Evolutionary conservation across 2,888 invertebrate species (phyloP).

Genomic region (Rhodophaea formosa): DNA sequence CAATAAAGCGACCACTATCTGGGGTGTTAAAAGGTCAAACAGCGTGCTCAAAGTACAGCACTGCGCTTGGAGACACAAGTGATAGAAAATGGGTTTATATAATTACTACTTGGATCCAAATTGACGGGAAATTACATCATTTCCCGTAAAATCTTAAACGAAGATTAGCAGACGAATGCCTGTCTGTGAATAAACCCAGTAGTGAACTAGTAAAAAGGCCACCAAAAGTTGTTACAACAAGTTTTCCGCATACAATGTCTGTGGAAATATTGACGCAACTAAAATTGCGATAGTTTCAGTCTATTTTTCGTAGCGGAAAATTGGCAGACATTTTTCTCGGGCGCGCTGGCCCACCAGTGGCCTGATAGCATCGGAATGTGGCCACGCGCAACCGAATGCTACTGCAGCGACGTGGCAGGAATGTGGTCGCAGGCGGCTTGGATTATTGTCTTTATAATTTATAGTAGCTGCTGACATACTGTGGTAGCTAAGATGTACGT

Average conservation of each 20-base stretch:
- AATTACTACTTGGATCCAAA: no score
- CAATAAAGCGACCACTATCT: no score
- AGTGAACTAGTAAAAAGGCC: no score
- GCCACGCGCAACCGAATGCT: conserved; percentile 31
- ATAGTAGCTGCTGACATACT: background rate
- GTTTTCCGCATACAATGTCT: background rate
- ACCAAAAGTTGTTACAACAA: background rate
- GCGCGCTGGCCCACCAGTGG: conserved; percentile 30
- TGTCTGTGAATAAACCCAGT: no score
- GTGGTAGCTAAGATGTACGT: background rate
- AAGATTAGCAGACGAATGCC: no score
- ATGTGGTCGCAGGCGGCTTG: background rate
- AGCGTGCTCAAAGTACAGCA: no score
- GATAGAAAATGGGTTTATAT: no score
- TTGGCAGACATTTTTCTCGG: conserved; percentile 52
- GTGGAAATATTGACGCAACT: conserved; percentile 35
- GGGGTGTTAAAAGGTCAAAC: no score
- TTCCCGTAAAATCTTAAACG: no score
- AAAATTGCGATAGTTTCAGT: conserved; percentile 46
- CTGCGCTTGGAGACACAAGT: no score
- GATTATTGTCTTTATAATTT: background rate
- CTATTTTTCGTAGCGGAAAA: conserved; percentile 57
- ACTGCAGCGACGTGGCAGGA: conserved; percentile 1
- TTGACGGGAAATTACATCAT: no score
- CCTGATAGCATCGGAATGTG: conserved; percentile 46